phyloP scores from a whole-genome alignment of 2,888 invertebrate species.

The Cryptus armator region DNA sequence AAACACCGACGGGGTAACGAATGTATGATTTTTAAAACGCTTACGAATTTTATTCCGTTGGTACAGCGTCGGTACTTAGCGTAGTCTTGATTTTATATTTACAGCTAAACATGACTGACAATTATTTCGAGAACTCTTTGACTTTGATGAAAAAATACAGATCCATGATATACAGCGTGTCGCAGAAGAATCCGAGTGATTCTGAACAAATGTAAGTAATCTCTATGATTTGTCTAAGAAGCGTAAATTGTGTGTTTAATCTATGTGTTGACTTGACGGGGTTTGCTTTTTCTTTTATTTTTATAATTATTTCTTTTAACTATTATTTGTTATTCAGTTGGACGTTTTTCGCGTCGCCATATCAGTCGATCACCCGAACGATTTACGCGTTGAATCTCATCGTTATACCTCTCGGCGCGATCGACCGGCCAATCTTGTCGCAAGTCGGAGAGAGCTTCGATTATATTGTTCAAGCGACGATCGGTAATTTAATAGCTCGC shows the following conservation, averaged over 20 bases:
- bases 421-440: constrained; percentile 71
- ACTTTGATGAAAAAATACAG: constrained; percentile 74
- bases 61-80: constrained; percentile 22
- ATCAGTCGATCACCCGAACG: constrained; percentile 71
- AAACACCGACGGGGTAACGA: constrained; percentile 37
- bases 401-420: constrained; percentile 76
- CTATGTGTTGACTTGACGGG: constrained; percentile 28
- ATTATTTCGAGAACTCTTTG: constrained; percentile 76
- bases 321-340: constrained; percentile 69
- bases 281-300: neutral
- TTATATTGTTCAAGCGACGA: constrained; percentile 74
- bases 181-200: constrained; percentile 66
- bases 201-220: constrained; percentile 74
- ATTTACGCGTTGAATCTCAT: constrained; percentile 74
- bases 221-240: constrained; percentile 34
- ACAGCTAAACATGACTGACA: constrained; percentile 70
- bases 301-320: constrained; percentile 8
- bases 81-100: constrained; percentile 51
- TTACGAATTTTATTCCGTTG: constrained; percentile 34
- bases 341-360: constrained; percentile 76
- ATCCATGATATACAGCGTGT: constrained; percentile 71
- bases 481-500: constrained; percentile 77
- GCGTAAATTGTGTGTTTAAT: constrained; percentile 31
- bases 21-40: constrained; percentile 5
- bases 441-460: constrained; percentile 65